phyloP scores from a whole-genome alignment of 2,113 vertebrate genomes.

The Gavialis gangeticus region DNA sequence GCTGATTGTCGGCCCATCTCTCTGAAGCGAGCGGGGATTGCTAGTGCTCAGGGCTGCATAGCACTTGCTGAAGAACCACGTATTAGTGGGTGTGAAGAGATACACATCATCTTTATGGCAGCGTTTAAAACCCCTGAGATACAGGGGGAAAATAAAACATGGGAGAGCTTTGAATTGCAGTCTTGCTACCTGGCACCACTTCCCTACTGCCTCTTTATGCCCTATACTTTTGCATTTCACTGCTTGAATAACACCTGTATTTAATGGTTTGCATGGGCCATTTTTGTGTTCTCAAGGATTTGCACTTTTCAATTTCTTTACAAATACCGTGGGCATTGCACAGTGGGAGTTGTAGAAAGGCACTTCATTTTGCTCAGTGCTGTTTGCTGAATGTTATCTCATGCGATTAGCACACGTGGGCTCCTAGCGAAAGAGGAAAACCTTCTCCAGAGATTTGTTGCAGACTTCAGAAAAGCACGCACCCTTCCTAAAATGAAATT shows the following conservation, averaged over 20 bases:
- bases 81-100: background rate
- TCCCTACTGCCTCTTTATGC: background rate
- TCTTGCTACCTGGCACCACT: background rate
- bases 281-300: background rate
- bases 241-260: background rate
- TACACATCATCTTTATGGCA: slow-evolving; percentile 6
- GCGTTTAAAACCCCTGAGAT: slow-evolving; percentile 28
- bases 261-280: background rate
- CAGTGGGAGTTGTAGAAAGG: background rate
- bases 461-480: background rate
- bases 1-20: too few species aligned
- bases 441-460: background rate
- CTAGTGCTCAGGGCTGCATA: background rate
- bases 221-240: background rate
- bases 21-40: too few species aligned
- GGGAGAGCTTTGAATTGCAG: background rate
- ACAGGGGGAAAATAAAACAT: slow-evolving; percentile 9
- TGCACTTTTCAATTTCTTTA: background rate
- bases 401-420: background rate
- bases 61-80: background rate
- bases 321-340: background rate
- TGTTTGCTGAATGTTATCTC: background rate
- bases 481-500: slow-evolving; percentile 45
- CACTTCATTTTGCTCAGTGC: rapidly evolving
- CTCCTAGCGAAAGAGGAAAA: background rate